Evolutionary conservation across 2,797 vertebrate species (phyloP).

Genomic region (Phataginus tricuspis): DNA sequence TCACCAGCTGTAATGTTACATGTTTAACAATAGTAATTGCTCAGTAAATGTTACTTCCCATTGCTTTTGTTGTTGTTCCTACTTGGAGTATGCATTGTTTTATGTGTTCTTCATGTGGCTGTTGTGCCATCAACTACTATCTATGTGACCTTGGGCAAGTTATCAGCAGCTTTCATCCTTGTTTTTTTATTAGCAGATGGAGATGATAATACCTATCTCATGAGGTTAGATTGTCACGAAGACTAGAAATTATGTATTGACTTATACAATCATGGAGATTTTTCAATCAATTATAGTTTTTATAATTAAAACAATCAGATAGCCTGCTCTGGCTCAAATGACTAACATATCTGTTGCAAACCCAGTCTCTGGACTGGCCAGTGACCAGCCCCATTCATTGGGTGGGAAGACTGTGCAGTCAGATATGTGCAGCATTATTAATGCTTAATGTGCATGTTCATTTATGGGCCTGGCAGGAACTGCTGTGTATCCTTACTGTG

Average conservation of each 20-base stretch:
- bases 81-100: background rate
- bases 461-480: background rate
- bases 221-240: background rate
- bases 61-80: background rate
- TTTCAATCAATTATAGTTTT: background rate
- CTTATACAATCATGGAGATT: background rate
- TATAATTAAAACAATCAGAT: background rate
- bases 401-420: background rate
- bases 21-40: background rate
- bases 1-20: background rate
- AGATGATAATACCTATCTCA: background rate
- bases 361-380: background rate
- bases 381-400: background rate
- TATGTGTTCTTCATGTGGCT: background rate
- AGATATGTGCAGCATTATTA: background rate
- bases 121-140: too few species aligned
- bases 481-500: background rate
- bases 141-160: background rate
- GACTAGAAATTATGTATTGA: background rate
- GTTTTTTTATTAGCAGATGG: background rate
- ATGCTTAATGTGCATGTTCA: background rate
- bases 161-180: background rate
- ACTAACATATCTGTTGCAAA: background rate
- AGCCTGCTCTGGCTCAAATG: background rate
- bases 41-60: background rate